Conservation (phyloP, 2,888 invertebrate species). For the Archips xylosteana region DNA sequence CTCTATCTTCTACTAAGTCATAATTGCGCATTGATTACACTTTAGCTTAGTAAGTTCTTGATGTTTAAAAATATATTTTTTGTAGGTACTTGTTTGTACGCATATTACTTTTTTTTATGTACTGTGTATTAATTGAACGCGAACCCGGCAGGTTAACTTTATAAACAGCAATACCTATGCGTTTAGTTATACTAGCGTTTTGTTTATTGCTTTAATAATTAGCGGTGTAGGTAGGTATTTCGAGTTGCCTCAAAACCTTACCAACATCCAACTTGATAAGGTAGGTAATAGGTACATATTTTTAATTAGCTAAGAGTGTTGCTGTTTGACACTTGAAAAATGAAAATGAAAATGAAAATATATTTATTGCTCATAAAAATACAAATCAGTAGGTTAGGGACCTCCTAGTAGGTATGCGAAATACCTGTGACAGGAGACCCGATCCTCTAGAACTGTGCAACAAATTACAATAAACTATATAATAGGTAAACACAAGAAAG, state of each 20-base stretch:
- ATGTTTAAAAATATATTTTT: constrained; percentile 10
- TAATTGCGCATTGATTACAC: constrained; percentile 26
- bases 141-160: background rate
- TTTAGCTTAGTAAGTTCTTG: constrained; percentile 18
- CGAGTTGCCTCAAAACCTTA: background rate
- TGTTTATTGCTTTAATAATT: background rate
- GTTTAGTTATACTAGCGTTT: background rate
- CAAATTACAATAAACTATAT: no score
- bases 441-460: no score
- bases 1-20: constrained; percentile 20
- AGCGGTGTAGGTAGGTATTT: background rate
- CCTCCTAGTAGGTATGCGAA: no score
- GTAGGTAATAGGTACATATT: no score
- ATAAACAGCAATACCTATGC: background rate
- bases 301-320: no score
- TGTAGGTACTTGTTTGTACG: constrained; percentile 16
- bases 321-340: no score
- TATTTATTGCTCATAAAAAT: no score
- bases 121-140: constrained; percentile 10
- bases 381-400: no score
- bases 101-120: background rate
- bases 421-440: no score
- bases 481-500: no score
- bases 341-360: no score
- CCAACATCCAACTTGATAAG: background rate